Evolutionary conservation across 1,140 invertebrate species (phyloP), one percentile per base, ranked within the genome.

Genomic region (Dreissena polymorpha): DNA sequence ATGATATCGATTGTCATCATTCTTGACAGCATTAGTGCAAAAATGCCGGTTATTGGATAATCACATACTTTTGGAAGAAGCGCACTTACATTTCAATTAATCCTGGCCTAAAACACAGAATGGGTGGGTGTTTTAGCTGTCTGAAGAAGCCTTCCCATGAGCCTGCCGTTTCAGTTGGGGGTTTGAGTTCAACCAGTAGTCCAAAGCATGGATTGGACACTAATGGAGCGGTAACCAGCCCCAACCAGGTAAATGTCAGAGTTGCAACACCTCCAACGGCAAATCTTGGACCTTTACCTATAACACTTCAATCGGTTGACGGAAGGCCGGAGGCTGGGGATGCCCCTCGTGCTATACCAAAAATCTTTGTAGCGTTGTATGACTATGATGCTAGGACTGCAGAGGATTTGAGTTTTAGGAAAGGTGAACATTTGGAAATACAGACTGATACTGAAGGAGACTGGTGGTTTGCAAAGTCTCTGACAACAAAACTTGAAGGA

Each of bases 301-400:
- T 72, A 18, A 57, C 57, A 50, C 71, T 72, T 69, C 80, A 64
- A 27, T 57, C 65, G 29, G 70, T 72, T 27, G 67, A 23, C 10
- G 25, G 18, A 29, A 14, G 51, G 18, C 39, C 10, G 5, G 80
- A 83, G 23, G 60, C 51, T 39, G 72, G 29, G 14, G 72, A 83
- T 51, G 18, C 63, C 8, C 12, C 71, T 14, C 51, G 64, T 57
- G 53, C 10, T 68, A 50, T 68, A 23, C 68, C 78, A 50, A 94
- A 94, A 91, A 96, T 99, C 90, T 99, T 99, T 94, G 97, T 99
- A 51, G 98, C 99, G 53, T 94, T 99, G 21, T 99, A 99, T 93
- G 98, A 99, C 94, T 99, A 99, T 93, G 98, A 99, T 95, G 98
- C 99, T 51, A 95, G 99, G 87, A 99, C 99, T 29, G 98, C 99